phyloP scores from a whole-genome alignment of 2,797 vertebrate species.

The Anguilla marmorata region DNA sequence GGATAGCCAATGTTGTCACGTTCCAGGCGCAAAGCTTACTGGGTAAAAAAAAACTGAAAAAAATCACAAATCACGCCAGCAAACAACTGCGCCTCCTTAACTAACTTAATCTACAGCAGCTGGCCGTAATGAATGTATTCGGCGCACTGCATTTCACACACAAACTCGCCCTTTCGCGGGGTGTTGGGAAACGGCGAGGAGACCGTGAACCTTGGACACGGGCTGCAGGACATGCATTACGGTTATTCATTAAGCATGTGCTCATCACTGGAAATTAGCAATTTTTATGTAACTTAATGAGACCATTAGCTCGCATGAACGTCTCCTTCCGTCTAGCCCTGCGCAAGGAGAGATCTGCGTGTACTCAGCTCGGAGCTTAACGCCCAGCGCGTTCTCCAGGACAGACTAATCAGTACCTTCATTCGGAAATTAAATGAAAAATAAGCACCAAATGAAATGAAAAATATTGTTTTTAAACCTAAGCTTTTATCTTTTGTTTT shows the following conservation, averaged over 20 bases:
- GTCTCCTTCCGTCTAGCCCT: neutral
- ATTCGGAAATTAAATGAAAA: neutral
- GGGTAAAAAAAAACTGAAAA: slow-evolving; percentile 17
- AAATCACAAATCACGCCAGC: neutral
- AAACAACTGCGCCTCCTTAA: neutral
- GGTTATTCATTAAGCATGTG: slow-evolving; percentile 5
- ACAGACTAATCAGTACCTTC: neutral
- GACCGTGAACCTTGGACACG: neutral
- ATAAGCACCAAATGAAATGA: neutral
- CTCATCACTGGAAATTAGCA: neutral
- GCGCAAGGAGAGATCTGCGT: neutral
- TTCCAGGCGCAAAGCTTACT: slow-evolving; percentile 31
- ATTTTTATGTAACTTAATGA: neutral
- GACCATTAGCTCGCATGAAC: neutral
- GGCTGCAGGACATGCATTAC: neutral
- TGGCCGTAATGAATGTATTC: neutral
- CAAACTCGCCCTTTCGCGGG: neutral
- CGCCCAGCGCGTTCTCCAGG: neutral
- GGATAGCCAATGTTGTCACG: slow-evolving; percentile 13
- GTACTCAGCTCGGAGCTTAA: neutral
- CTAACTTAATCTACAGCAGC: neutral
- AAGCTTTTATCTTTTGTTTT: neutral
- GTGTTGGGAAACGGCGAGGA: neutral
- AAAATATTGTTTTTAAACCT: neutral
- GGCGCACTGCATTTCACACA: too few species aligned